Percentiles rank a stretch among this genome's conserved stretches.
Evolutionary conservation across 2,113 vertebrate species (phyloP).

Genomic region (Cheilinus undulatus): DNA sequence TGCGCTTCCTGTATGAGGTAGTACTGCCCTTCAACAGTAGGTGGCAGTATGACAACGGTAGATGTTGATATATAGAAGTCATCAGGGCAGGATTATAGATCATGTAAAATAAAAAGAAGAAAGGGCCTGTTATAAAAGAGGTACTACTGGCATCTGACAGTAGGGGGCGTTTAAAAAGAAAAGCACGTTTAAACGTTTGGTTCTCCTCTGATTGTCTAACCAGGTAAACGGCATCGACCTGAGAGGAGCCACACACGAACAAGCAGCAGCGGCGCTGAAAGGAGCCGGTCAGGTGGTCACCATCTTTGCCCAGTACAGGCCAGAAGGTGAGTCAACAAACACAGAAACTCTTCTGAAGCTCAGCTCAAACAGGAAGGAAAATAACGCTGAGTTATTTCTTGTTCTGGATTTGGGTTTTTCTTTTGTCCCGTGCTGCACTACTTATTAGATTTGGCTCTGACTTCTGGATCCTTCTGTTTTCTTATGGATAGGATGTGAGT

Average conservation of each 20-base stretch:
- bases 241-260: conserved; percentile 94
- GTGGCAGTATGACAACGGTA: no score
- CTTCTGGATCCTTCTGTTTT: no score
- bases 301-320: conserved; percentile 95
- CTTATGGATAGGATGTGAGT: no score
- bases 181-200: no score
- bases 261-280: conserved; percentile 94
- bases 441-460: background rate
- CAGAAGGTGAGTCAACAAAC: conserved; percentile 88
- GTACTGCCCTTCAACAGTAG: no score
- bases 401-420: background rate
- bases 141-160: no score
- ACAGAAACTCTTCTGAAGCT: background rate
- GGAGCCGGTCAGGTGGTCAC: conserved; percentile 96
- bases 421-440: background rate
- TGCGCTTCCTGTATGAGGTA: no score
- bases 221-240: conserved; percentile 97
- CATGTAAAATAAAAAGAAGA: no score
- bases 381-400: background rate
- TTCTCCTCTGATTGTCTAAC: background rate
- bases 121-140: no score
- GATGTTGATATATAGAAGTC: no score
- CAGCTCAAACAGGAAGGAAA: background rate
- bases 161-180: no score
- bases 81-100: no score